These are phyloP conservation scores for Sthenelais limicola DNA, from an alignment of 2,888 invertebrate species.

Conservation along the genomic window DNA sequence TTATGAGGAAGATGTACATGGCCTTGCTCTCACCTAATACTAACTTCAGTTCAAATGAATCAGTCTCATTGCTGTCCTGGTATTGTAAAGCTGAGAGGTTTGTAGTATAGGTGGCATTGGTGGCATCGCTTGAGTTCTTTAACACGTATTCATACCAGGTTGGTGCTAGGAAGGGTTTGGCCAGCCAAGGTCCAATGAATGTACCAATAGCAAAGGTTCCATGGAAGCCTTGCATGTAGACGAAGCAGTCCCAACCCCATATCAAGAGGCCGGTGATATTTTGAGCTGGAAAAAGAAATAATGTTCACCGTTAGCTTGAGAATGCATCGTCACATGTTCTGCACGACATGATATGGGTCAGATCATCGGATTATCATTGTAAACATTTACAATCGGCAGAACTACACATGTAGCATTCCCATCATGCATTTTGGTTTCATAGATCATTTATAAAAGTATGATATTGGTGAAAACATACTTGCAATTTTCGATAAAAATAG, in stretches of 20 bases:
- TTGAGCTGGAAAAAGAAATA: slow-evolving; percentile 12
- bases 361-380: too few relatives aligned
- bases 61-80: neutral
- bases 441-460: too few relatives aligned
- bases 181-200: slow-evolving; percentile 12
- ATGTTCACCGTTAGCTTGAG: too few relatives aligned
- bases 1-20: neutral
- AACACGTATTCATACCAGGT: neutral
- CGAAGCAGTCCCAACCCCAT: slow-evolving; percentile 36
- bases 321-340: too few relatives aligned
- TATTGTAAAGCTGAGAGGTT: neutral
- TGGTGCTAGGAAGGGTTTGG: slow-evolving; percentile 33
- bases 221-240: slow-evolving; percentile 27
- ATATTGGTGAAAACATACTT: too few relatives aligned
- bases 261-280: slow-evolving; percentile 26
- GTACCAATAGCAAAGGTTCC: slow-evolving; percentile 29
- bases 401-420: too few relatives aligned
- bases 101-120: neutral
- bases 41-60: neutral
- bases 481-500: too few relatives aligned
- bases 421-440: too few relatives aligned
- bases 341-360: too few relatives aligned
- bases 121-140: neutral
- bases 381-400: too few relatives aligned
- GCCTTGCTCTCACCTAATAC: neutral